Base-by-base conservation (phyloP, 1,140 invertebrate genomes). In the Zaprionus africanus region DNA sequence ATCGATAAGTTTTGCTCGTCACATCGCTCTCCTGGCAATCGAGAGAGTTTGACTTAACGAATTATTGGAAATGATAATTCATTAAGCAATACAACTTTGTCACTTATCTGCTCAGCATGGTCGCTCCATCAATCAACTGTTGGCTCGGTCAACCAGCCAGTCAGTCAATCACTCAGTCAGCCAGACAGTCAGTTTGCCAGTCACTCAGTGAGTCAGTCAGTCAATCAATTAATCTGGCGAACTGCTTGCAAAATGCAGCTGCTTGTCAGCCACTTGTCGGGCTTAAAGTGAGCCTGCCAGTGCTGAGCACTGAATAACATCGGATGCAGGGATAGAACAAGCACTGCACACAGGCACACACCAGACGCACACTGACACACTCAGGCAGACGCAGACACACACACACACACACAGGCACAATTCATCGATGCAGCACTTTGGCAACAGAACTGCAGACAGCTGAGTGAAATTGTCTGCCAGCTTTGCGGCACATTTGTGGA, bases 401-500 rank as follows among this genome's bases (percentile, higher is more conserved):
- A 22, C 22, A 17, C 41, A 9, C 6, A n/a, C 7, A 43, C n/a
- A 43, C 41, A 43, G n/a, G 17, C 15, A n/a, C 41, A 46, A 17
- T 46, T 4, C 41, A 17, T 46, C n/a, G n/a, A 46, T 46, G 41
- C 41, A 7, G 41, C 41, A 46, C 7, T 46, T 17, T 17, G 7
- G n/a, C 41, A 46, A 46, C 6, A 17, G 7, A 17, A 46, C n/a
- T 46, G 41, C 41, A 46, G n/a, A n/a, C n/a, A 17, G 7, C n/a
- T 17, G n/a, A 46, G 41, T 46, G 17, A 46, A 46, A 46, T 17
- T 46, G 41, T 17, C 69, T 64, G 75, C 58, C 79, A 65, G 70
- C 49, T 77, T 77, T 28, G 79, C 64, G 73, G 74, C 79, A 78
- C 80, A 82, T 82, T 78, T 82, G 80, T 58, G 76, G 59, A 78